Evolutionary conservation across 1,140 invertebrate species (phyloP).

Genomic region (Calliphora vicina): DNA sequence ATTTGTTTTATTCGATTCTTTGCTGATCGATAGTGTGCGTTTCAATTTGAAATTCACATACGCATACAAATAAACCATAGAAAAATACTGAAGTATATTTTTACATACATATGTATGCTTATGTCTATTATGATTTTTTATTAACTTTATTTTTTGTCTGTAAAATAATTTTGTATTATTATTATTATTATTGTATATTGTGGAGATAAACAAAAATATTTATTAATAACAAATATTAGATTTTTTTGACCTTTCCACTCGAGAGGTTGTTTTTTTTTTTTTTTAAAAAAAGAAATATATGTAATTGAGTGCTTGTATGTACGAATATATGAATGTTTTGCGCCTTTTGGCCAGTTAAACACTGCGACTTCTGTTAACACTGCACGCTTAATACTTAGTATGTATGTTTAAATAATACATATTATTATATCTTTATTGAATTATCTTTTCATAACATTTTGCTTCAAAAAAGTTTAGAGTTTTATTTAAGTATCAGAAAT

Average conservation of each 20-base stretch:
- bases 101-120: too few relatives aligned
- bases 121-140: not conserved
- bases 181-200: not conserved
- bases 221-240: slow-evolving; percentile 15
- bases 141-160: slow-evolving; percentile 11
- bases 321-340: not conserved
- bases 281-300: not conserved
- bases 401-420: too few relatives aligned
- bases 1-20: slow-evolving; percentile 2
- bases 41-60: not conserved
- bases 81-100: too few relatives aligned
- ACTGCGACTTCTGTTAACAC: not conserved
- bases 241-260: slow-evolving; percentile 39
- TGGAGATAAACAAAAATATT: not conserved
- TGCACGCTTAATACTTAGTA: too few relatives aligned
- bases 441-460: too few relatives aligned
- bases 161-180: not conserved
- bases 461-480: too few relatives aligned
- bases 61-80: not conserved
- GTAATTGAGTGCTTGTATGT: not conserved
- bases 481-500: too few relatives aligned
- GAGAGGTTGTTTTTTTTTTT: not conserved
- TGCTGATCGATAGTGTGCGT: not conserved
- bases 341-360: not conserved
- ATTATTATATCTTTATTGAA: too few relatives aligned